A percentile compares a stretch with the other conserved stretches of the same genome.
phyloP scores from a whole-genome alignment of 2,113 vertebrate species.

The Neolamprologus tretocephalus region DNA sequence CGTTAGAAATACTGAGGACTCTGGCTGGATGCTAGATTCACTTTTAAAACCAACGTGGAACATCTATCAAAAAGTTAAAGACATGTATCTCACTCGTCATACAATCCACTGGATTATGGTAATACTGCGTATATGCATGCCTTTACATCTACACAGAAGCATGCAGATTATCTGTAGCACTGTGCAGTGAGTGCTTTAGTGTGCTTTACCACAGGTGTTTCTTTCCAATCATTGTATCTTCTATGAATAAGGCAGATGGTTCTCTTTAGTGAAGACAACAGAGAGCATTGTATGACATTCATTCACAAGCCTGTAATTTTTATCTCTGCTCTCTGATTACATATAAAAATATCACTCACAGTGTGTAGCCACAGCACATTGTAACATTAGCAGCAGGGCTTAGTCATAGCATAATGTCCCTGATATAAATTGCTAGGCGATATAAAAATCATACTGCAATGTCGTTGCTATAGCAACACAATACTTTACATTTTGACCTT shows the following conservation, averaged over 20 bases:
- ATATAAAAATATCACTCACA: neutral
- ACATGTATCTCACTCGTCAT: neutral
- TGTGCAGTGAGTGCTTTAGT: neutral
- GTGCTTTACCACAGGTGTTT: neutral
- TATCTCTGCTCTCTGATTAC: neutral
- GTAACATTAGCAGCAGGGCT: neutral
- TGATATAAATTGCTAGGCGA: neutral
- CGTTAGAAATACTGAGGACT: neutral
- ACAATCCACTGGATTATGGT: neutral
- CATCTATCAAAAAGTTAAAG: neutral
- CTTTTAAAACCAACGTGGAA: neutral
- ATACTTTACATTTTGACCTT: neutral
- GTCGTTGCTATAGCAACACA: neutral
- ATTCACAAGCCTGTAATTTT: neutral
- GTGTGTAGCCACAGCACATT: neutral
- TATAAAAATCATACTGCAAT: neutral
- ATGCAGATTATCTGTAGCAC: neutral
- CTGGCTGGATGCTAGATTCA: neutral
- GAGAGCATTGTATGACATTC: neutral
- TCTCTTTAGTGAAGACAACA: neutral
- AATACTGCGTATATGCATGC: rapidly evolving
- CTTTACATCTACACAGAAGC: rapidly evolving
- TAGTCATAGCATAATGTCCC: neutral
- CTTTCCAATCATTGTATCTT: neutral
- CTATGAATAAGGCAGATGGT: neutral